Percentiles rank a stretch among this genome's conserved stretches.
These are phyloP conservation scores for Andrena bucephala DNA, from an alignment of 2,888 invertebrate species.

Conservation along the genomic window DNA sequence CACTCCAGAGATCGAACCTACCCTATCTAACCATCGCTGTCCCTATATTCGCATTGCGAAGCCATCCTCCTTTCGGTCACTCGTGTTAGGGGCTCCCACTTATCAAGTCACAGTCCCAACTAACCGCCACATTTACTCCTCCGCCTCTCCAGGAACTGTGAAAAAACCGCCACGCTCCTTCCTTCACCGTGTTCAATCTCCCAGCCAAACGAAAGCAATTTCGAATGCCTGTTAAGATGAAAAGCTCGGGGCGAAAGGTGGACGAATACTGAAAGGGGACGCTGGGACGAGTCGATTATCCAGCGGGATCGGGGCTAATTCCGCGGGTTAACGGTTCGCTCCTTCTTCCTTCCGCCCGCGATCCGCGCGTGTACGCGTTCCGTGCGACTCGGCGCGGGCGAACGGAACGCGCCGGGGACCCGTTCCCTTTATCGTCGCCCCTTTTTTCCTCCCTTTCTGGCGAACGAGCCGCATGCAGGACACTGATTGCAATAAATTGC, in stretches of 20 bases:
- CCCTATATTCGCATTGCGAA: too few species aligned
- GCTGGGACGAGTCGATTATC: conserved; percentile 41
- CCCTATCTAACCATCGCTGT: too few species aligned
- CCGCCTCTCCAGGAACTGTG: neutral
- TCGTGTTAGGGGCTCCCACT: neutral
- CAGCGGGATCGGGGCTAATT: conserved; percentile 61
- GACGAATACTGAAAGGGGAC: neutral
- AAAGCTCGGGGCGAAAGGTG: conserved; percentile 8
- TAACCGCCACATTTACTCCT: neutral
- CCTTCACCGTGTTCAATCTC: conserved; percentile 11
- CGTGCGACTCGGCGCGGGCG: conserved; percentile 5
- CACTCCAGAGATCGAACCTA: too few species aligned
- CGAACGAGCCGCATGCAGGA: conserved; percentile 69
- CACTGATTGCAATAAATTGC: conserved; percentile 81
- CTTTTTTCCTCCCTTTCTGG: conserved; percentile 14
- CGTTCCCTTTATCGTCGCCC: conserved; percentile 41
- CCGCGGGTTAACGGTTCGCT: conserved; percentile 51
- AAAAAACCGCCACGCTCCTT: neutral
- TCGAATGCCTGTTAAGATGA: conserved; percentile 15
- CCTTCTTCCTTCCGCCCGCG: conserved; percentile 20
- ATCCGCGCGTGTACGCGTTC: conserved; percentile 40
- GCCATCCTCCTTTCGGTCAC: neutral
- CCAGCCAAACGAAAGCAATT: conserved; percentile 16
- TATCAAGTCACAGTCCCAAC: neutral
- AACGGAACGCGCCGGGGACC: conserved; percentile 39